These are phyloP conservation scores for Bellardia bayeri DNA, from an alignment of 2,888 invertebrate genomes.

Conservation along the genomic window DNA sequence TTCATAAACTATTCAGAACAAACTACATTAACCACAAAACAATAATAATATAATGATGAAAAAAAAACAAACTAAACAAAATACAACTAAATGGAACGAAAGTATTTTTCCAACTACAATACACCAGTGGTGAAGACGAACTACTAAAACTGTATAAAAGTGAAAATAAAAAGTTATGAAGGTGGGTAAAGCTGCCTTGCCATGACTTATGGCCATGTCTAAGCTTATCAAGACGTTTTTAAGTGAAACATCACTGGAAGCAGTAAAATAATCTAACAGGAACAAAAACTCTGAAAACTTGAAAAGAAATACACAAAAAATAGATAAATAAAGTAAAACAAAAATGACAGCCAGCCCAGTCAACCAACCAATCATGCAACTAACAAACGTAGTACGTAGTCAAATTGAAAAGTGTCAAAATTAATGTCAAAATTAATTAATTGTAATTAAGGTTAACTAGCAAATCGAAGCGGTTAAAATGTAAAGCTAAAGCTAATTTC, in stretches of 20 bases:
- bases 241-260: slow-evolving; percentile 42
- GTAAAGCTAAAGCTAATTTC: too few relatives aligned
- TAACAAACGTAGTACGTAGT: slow-evolving; percentile 7
- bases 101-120: background rate
- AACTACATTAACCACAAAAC: slow-evolving; percentile 55
- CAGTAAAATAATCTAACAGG: slow-evolving; percentile 24
- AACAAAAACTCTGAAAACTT: background rate
- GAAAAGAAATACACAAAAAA: slow-evolving; percentile 16
- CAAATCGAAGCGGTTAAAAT: too few relatives aligned
- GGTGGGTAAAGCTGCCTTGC: background rate
- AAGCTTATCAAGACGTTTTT: slow-evolving; percentile 49
- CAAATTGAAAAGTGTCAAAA: background rate
- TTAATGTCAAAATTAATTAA: background rate
- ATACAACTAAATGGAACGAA: background rate
- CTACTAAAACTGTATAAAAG: background rate
- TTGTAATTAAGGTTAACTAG: too few relatives aligned
- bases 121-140: background rate
- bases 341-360: background rate
- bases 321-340: slow-evolving; percentile 16
- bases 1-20: slow-evolving; percentile 53
- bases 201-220: slow-evolving; percentile 39
- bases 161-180: slow-evolving; percentile 5
- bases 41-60: slow-evolving; percentile 51
- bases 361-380: slow-evolving; percentile 28
- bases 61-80: background rate